Evolutionary conservation across 2,888 invertebrate species (phyloP), one percentile per base, ranked within the genome.

Genomic region (Patella ulyssiponensis): DNA sequence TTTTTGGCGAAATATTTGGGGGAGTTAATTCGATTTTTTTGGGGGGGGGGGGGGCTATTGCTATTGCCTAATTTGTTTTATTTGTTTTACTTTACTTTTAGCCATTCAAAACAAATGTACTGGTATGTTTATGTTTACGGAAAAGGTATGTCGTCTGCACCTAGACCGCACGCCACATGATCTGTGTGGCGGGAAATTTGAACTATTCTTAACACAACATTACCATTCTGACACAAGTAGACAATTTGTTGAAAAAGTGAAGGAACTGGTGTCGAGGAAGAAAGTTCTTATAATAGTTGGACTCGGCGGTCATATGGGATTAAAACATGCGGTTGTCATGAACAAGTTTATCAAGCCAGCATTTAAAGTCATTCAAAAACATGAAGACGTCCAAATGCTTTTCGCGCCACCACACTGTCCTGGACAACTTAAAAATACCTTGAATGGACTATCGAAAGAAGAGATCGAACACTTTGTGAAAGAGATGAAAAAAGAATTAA

Each of bases 111-210:
- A 56, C 1, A 71, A 76, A 9, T 79, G 79, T 51, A 44, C n/a
- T 3, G 69, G 74, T 20, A 74, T 79, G 73, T 74, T 71, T 64
- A 79, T 79, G 79, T 79, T 79, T 52, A 79, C 79, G 7, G 79
- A 79, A 17, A 79, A 79, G 33, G 14, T 74, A 12, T 79, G 79
- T 15, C 70, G 79, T 5, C 27, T 52, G n/a, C 71, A 71, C 33
- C 23, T 79, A 20, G 71, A 77, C 64, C 20, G 56, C 0, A 73
- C 51, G 53, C 53, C 64, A 7, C 70, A 54, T 7, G 27, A 51
- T 44, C 70, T 72, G 33, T 78, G 78, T 64, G 52, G 73, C 64
- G 64, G 71, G 20, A 73, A 17, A 23, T 75, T 74, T 7, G 75
- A 74, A 17, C 56, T 79, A n/a, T 51, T 52, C 2, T 75, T 81